These are phyloP conservation scores for Drosophila nr. medialis DNA, from an alignment of 2,888 invertebrate genomes.

Conservation along the genomic window DNA sequence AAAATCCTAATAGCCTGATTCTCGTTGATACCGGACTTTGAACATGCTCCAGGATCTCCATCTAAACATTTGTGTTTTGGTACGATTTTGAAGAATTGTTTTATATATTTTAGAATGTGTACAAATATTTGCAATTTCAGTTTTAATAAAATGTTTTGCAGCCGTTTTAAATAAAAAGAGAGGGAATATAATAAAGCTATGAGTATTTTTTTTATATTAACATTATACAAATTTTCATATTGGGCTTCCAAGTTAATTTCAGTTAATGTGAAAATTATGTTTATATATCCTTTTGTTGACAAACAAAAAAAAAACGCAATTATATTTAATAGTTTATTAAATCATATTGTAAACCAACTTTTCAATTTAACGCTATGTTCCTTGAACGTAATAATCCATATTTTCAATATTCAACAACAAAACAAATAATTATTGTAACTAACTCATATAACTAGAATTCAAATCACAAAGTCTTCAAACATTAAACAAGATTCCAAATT, in stretches of 20 bases:
- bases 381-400: slow-evolving; percentile 3
- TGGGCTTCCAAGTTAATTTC: slow-evolving; percentile 22
- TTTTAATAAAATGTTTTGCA: slow-evolving; percentile 49
- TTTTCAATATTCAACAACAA: slow-evolving; percentile 18
- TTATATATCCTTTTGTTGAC: slow-evolving; percentile 2
- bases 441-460: slow-evolving; percentile 54
- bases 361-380: slow-evolving; percentile 6
- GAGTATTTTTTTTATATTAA: slow-evolving; percentile 51
- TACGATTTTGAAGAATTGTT: slow-evolving; percentile 45
- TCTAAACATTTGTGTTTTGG: slow-evolving; percentile 68
- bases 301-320: slow-evolving; percentile 4
- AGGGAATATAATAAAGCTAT: slow-evolving; percentile 58
- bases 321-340: background rate
- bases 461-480: slow-evolving; percentile 61
- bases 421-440: slow-evolving; percentile 28
- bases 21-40: slow-evolving; percentile 85
- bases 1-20: slow-evolving; percentile 85
- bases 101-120: slow-evolving; percentile 31
- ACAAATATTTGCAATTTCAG: slow-evolving; percentile 37
- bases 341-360: slow-evolving; percentile 6
- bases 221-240: slow-evolving; percentile 20
- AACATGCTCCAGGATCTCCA: slow-evolving; percentile 85
- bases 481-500: slow-evolving; percentile 35
- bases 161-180: slow-evolving; percentile 57
- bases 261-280: slow-evolving; percentile 29